Evolutionary conservation across 2,888 invertebrate genomes (phyloP).

Genomic region (Proisotoma minuta): DNA sequence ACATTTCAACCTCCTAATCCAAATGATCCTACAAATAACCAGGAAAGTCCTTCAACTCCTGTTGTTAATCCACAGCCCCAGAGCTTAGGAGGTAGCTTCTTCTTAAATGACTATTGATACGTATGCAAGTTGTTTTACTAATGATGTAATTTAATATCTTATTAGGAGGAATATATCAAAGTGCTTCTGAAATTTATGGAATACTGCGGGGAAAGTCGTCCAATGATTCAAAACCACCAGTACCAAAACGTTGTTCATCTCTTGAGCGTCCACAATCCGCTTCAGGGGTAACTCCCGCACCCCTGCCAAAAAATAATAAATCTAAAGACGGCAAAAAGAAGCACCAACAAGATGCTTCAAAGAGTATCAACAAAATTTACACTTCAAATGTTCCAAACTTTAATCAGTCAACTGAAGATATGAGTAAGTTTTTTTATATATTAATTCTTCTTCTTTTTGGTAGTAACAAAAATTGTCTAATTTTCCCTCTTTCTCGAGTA

Average conservation of each 20-base stretch:
- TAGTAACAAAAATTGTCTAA: background rate
- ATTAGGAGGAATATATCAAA: slow-evolving; percentile 40
- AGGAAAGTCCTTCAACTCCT: slow-evolving; percentile 51
- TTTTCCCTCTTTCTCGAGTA: background rate
- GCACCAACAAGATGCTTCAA: background rate
- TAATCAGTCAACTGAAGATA: slow-evolving; percentile 50
- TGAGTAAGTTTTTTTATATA: slow-evolving; percentile 48
- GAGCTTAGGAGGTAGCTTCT: slow-evolving; percentile 23
- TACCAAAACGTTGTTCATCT: slow-evolving; percentile 80
- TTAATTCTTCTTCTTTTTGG: background rate
- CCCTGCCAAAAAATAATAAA: slow-evolving; percentile 29
- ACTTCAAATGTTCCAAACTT: slow-evolving; percentile 49
- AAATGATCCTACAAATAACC: slow-evolving; percentile 53
- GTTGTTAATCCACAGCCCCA: slow-evolving; percentile 47
- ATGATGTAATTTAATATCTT: background rate
- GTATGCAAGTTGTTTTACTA: background rate
- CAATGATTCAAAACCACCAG: slow-evolving; percentile 60
- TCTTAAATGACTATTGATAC: background rate
- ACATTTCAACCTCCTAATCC: slow-evolving; percentile 80
- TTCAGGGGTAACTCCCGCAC: slow-evolving; percentile 26
- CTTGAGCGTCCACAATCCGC: slow-evolving; percentile 64
- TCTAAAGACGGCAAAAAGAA: slow-evolving; percentile 29
- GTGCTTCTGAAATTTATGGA: slow-evolving; percentile 44
- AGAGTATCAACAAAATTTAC: slow-evolving; percentile 26
- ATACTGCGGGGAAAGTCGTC: slow-evolving; percentile 38